These are phyloP conservation scores for Cyphomyrus discorhynchus DNA, from an alignment of 2,113 vertebrate genomes.

Conservation along the genomic window DNA sequence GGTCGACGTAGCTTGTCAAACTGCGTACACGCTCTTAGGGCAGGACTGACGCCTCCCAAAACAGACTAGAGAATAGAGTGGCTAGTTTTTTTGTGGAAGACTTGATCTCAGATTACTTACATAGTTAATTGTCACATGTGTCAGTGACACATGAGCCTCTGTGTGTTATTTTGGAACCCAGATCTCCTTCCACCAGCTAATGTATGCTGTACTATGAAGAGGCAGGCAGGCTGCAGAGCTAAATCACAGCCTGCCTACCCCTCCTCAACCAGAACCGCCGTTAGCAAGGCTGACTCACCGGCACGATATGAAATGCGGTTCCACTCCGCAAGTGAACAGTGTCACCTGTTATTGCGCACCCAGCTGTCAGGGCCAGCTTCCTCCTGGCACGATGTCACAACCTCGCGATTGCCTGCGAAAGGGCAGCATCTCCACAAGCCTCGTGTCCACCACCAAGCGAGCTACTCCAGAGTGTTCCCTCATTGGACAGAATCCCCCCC, in stretches of 20 bases:
- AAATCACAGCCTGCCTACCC: background rate
- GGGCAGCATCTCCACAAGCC: background rate
- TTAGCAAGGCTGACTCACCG: constrained; percentile 1
- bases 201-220: background rate
- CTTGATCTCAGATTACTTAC: background rate
- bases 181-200: background rate
- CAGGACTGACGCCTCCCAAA: background rate
- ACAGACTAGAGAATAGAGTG: background rate
- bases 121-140: background rate
- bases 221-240: background rate
- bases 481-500: background rate
- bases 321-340: background rate
- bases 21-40: background rate
- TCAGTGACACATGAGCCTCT: background rate
- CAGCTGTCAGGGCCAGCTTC: background rate
- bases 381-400: background rate
- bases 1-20: background rate
- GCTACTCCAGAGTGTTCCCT: background rate
- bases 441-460: background rate
- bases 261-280: background rate
- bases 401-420: background rate
- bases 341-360: background rate
- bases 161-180: background rate
- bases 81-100: background rate
- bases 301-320: background rate